phyloP scores from a whole-genome alignment of 2,888 invertebrate genomes.

The Xanthia togata region DNA sequence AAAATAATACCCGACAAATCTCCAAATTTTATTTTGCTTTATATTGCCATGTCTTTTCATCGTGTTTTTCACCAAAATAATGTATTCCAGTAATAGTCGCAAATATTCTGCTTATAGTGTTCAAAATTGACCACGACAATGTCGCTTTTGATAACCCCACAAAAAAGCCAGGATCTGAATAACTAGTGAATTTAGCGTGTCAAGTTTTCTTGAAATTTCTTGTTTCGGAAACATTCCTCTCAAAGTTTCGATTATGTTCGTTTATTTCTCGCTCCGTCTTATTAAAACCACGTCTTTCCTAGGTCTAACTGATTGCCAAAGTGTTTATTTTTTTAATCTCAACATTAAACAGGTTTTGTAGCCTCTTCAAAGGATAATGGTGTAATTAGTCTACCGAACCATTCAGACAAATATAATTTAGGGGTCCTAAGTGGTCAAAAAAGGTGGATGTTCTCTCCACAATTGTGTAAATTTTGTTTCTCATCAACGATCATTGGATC shows the following conservation, averaged over 20 bases:
- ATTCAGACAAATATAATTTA: background rate
- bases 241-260: background rate
- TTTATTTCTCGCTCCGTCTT: background rate
- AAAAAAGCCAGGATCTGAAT: background rate
- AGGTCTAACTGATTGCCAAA: background rate
- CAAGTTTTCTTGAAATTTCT: too few species aligned
- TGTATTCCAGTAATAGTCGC: background rate
- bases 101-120: background rate
- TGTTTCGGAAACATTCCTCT: background rate
- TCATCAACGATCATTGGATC: too few species aligned
- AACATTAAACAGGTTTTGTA: background rate
- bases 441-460: too few species aligned
- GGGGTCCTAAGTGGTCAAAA: background rate
- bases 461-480: too few species aligned
- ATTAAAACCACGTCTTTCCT: background rate
- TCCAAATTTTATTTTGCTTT: background rate
- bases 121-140: background rate
- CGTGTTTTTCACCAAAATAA: background rate
- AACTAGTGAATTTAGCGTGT: too few species aligned
- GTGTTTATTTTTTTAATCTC: background rate
- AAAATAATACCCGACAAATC: background rate
- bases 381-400: background rate
- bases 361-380: background rate
- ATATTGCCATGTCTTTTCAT: background rate
- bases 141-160: background rate